Evolutionary conservation across 2,888 invertebrate species (phyloP), one percentile per base, ranked within the genome.

Genomic region (Drosophila helvetica): DNA sequence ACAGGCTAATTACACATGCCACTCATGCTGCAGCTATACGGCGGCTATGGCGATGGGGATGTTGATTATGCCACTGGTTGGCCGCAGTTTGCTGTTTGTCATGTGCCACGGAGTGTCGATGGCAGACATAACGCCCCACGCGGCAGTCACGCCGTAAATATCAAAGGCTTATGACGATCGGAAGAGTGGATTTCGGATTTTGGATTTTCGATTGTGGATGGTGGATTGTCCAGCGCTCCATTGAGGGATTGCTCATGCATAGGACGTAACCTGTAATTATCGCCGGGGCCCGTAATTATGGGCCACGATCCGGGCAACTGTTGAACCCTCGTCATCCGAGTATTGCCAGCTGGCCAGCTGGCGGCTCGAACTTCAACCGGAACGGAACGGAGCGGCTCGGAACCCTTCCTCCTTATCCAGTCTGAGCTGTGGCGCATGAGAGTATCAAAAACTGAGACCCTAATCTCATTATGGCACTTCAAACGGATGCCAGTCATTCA

Each of bases 391-490:
- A n/a, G n/a, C n/a, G n/a, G n/a, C n/a, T n/a, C n/a, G 72, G 69
- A 72, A 81, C 65, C 51, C 80, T 66, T 68, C 67, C 33, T 33
- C 61, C 65, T 10, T 30, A 27, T 27, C 38, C 64, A 64, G 65
- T 51, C 62, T 43, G 25, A 47, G 60, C 56, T 38, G 57, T 15
- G 27, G 18, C 25, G 9, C 33, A 57, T n/a, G 47, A 50, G 64
- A 53, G 59, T 25, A 33, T 45, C 17, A 12, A 42, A 19, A 51
- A 57, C 59, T 33, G 53, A 74, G 74, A 74, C 73, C 59, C 67
- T 80, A 83, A 87, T 83, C 82, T 73, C 66, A 81, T 83, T 85
- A 79, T 81, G 79, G 71, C 84, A 86, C 78, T 86, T 86, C 81
- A 83, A 86, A 75, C 64, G 78, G 66, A 66, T 79, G 80, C 62